Base-by-base conservation (phyloP, 2,113 vertebrate genomes). In the Eira barbara region DNA sequence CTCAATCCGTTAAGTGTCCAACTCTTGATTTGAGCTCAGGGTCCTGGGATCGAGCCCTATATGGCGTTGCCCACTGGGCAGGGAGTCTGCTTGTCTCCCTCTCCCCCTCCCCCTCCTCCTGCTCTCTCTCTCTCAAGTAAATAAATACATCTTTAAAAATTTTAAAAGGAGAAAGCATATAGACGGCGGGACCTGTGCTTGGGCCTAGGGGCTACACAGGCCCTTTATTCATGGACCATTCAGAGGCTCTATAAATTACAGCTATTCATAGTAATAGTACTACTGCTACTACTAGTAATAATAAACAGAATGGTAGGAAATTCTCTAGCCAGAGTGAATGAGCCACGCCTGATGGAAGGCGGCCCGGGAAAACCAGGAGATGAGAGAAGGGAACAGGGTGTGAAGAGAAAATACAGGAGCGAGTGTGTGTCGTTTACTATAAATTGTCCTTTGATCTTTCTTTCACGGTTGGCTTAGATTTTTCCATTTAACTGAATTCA, bases 261-360 rank as follows among this genome's bases (percentile, higher is more conserved):
- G 59, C 71, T 94, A 55, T 93, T 95, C 71, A 85, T 61, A 74
- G 91, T 27, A 59, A 25, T 17, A 39, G 55, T 34, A 34, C 76
- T 82, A 55, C 36, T 27, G 25, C 87, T 14, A 47, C 82, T 71
- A 65, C 84, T 42, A 42, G 6, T 86, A 83, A 29, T 92, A 90
- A 74, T 74, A 97, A 97, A 96, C 95, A 95, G 45, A 90, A 85
- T 61, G 57, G 89, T 91, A 78, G 89, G 97, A 71, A 91, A 47
- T 79, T 90, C 89, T 78, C 85, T 65, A 81, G 95, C 93, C 88
- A 34, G 96, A 69, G 57, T 71, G 97, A 91, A 88, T 27, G 69
- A 95, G 94, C 97, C 96, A 91, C 80, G 93, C 57, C 84, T 95
- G 8, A 10, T 91, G 98, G 96, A 97, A 89, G 85, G 63, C 78